phyloP scores from a whole-genome alignment of 2,113 vertebrate genomes.

The Pluvialis apricaria region DNA sequence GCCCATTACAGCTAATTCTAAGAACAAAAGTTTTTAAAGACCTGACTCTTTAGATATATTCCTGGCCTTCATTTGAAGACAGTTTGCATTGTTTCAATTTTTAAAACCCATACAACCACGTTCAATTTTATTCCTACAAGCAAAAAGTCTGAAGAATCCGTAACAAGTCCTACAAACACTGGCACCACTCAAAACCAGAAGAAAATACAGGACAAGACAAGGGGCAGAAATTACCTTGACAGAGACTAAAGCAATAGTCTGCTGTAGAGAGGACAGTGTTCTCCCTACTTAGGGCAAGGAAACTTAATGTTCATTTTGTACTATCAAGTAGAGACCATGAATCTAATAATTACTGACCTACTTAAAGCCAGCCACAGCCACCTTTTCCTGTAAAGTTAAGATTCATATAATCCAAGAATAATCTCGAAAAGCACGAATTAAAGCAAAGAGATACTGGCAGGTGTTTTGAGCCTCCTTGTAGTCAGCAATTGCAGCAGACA shows the following conservation, averaged over 20 bases:
- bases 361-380: background rate
- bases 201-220: background rate
- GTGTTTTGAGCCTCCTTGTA: background rate
- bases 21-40: background rate
- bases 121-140: background rate
- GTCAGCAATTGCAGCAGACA: background rate
- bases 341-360: slow-evolving; percentile 31
- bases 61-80: background rate
- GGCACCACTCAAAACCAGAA: background rate
- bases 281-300: background rate
- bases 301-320: background rate
- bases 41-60: background rate
- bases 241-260: background rate
- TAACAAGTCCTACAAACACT: background rate
- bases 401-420: background rate
- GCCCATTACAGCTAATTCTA: background rate
- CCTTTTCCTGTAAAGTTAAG: background rate
- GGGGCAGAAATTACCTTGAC: background rate
- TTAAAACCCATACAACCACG: background rate
- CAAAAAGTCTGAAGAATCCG: background rate
- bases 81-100: background rate
- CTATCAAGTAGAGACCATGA: background rate
- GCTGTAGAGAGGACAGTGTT: background rate
- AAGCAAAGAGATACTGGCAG: background rate
- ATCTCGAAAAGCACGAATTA: background rate